A percentile compares a stretch with the other conserved stretches of the same genome.
phyloP scores from a whole-genome alignment of 2,888 invertebrate genomes.

The Agrotis clavis region DNA sequence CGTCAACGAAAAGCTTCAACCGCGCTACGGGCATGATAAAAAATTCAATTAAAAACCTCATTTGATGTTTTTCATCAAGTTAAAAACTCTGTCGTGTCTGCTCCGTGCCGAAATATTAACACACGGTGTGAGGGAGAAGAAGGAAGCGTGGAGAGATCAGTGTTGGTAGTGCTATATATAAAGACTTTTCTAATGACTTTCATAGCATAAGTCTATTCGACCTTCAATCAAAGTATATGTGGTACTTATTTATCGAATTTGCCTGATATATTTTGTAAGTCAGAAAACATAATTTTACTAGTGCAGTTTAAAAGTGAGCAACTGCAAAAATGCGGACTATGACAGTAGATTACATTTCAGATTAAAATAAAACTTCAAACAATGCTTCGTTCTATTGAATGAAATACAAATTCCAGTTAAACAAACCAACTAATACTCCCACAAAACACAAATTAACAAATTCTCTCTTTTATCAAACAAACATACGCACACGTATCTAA shows the following conservation, averaged over 20 bases:
- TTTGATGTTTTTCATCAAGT: slow-evolving; percentile 82
- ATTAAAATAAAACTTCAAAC: too few species aligned
- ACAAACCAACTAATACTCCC: background rate
- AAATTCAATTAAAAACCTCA: slow-evolving; percentile 83
- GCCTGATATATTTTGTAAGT: background rate
- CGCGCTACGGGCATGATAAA: slow-evolving; percentile 66
- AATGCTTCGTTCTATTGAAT: too few species aligned
- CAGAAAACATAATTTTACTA: too few species aligned
- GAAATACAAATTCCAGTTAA: background rate
- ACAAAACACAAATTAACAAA: slow-evolving; percentile 14
- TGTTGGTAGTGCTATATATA: background rate
- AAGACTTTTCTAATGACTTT: too few species aligned
- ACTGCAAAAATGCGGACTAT: background rate
- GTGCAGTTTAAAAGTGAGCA: background rate
- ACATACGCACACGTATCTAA: slow-evolving; percentile 9
- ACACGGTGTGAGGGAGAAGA: slow-evolving; percentile 60
- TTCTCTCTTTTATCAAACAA: slow-evolving; percentile 3
- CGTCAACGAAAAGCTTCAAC: slow-evolving; percentile 66
- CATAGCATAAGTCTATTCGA: background rate
- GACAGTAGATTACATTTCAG: too few species aligned
- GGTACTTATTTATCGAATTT: background rate
- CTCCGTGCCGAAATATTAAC: slow-evolving; percentile 74
- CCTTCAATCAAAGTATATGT: background rate
- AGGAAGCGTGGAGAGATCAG: background rate
- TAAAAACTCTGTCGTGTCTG: slow-evolving; percentile 77